phyloP scores from a whole-genome alignment of 2,113 vertebrate genomes.

The Sarotherodon lohbergeri region DNA sequence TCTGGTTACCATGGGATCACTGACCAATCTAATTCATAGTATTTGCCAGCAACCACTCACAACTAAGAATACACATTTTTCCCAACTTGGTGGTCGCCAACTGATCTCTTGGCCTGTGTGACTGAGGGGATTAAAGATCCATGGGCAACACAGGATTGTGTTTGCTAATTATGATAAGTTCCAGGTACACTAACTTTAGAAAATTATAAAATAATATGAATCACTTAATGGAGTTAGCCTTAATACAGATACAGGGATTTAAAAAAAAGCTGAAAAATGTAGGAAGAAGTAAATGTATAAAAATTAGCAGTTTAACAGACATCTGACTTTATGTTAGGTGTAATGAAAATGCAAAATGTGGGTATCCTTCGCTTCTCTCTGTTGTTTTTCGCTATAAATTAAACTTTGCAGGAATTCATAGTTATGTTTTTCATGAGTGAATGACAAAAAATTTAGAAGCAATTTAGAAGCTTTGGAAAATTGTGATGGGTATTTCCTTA shows the following conservation, averaged over 20 bases:
- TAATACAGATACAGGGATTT: neutral
- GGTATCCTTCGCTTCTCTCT: accelerated
- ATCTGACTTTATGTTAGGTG: no score
- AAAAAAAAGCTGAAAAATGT: neutral
- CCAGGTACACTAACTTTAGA: neutral
- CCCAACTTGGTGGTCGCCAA: neutral
- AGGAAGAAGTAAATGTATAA: neutral
- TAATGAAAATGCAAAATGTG: no score
- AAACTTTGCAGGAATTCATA: neutral
- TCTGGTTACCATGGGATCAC: neutral
- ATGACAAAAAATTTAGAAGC: neutral
- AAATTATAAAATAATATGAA: neutral
- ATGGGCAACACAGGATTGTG: neutral
- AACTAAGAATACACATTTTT: neutral
- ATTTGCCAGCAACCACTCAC: neutral
- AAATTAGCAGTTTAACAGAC: no score
- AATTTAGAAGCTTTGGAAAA: neutral
- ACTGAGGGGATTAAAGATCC: neutral
- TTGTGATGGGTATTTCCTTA: neutral
- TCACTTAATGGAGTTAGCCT: neutral
- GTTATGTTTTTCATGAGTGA: neutral
- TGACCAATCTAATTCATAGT: neutral
- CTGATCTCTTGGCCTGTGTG: neutral
- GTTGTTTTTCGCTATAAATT: neutral
- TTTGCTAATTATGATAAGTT: neutral